Evolutionary conservation across 1,140 invertebrate genomes (phyloP), one percentile per base, ranked within the genome.

Genomic region (Pseudomyrmex flavicornis): DNA sequence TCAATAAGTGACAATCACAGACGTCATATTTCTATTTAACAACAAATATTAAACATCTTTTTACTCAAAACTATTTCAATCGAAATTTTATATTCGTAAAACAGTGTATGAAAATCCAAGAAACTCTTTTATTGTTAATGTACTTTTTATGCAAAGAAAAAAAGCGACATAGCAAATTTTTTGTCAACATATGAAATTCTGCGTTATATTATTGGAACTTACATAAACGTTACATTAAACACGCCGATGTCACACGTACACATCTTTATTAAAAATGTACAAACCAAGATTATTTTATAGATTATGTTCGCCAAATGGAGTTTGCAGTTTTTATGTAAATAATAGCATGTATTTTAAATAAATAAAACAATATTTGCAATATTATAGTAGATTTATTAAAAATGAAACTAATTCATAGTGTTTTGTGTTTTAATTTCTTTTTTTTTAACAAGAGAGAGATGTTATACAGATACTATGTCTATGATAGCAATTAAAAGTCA

Each of bases 261-360:
- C 69, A 74, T 76, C 59, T 72, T 86, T 85, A 59, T 75, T 75
- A 80, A 58, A 35, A 10, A 8, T 74, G 56, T 84, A 86, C 54
- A 56, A 35, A 79, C 63, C 70, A 70, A 88, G 5, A 79, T 89
- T 79, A 87, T 87, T 89, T 89, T 83, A 50, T 85, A 87, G 56
- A 89, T 87, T 89, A 77, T 50, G 75, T 56, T 56, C 26, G 72
- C 61, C 15, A 77, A 85, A 73, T 3, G n/a, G 13, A 82, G 35
- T 72, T 88, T 85, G 84, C 85, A 91, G 91, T 80, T 90, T 87
- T 88, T 85, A 86, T 93, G 91, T 93, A 93, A 91, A 93, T 93
- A 93, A 89, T 89, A 85, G 48, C 35, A 73, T 82, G 62, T 85
- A 85, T 66, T 76, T 70, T 52, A 70, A 63, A 68, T 15, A 76